Evolutionary conservation across 2,113 vertebrate genomes (phyloP).

Genomic region (Hypanus sabinus): DNA sequence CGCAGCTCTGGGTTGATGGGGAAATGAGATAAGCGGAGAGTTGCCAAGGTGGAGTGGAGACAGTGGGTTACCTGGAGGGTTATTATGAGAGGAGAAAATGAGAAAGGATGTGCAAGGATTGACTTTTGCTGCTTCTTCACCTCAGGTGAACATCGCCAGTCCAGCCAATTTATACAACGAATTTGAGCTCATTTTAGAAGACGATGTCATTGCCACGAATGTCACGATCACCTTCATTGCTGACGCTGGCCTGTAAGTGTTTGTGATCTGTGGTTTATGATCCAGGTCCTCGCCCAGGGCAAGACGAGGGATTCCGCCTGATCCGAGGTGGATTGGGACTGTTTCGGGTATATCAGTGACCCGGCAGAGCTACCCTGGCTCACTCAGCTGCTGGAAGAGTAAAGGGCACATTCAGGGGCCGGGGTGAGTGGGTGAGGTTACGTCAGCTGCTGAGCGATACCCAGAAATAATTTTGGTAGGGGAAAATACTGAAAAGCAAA

Average conservation of each 20-base stretch:
- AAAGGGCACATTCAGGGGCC: too few relatives aligned
- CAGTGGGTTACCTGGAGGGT: background rate
- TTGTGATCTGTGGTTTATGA: background rate
- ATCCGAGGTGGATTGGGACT: too few relatives aligned
- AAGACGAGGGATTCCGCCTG: background rate
- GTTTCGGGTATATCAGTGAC: too few relatives aligned
- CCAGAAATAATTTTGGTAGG: too few relatives aligned
- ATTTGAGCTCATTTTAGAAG: conserved; percentile 55
- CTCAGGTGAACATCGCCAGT: conserved; percentile 63
- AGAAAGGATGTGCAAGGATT: background rate
- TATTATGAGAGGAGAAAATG: background rate
- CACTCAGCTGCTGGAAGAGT: too few relatives aligned
- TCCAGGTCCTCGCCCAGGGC: too few relatives aligned
- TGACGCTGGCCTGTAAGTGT: conserved; percentile 57
- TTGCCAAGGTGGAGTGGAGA: background rate
- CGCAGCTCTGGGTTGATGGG: background rate
- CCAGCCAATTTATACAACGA: conserved; percentile 55
- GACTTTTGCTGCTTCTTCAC: background rate
- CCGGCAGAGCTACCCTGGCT: too few relatives aligned
- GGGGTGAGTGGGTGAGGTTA: too few relatives aligned
- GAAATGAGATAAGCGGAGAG: background rate
- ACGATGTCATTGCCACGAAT: conserved; percentile 60
- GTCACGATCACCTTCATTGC: conserved; percentile 54
- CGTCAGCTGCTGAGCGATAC: too few relatives aligned
- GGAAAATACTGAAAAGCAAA: too few relatives aligned